phyloP scores from a whole-genome alignment of 2,113 vertebrate genomes.

The Spea bombifrons region DNA sequence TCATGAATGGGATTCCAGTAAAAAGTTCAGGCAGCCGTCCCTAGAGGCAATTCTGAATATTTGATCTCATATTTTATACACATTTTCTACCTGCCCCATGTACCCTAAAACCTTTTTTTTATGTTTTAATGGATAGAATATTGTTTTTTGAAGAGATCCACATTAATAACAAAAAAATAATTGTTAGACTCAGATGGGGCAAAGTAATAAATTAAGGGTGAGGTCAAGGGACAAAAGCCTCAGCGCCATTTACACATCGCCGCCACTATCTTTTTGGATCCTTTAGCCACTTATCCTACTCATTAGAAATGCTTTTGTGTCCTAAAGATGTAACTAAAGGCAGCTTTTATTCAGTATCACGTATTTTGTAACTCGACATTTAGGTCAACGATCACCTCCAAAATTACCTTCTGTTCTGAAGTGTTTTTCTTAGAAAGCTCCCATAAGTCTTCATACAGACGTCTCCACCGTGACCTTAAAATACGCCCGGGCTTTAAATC shows the following conservation, averaged over 20 bases:
- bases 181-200: not conserved
- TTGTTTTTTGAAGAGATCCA: too few species aligned
- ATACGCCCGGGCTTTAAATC: not conserved
- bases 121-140: too few species aligned
- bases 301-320: not conserved
- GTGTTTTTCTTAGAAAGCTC: not conserved
- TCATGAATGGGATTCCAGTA: too few species aligned
- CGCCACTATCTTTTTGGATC: too few species aligned
- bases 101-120: too few species aligned
- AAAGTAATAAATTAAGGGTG: not conserved
- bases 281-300: not conserved
- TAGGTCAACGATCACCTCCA: not conserved
- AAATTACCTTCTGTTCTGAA: conserved; percentile 1
- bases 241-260: not conserved
- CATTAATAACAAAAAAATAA: not conserved
- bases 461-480: not conserved
- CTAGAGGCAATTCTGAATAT: too few species aligned
- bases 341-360: not conserved
- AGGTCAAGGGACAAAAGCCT: not conserved
- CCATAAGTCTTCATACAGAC: not conserved
- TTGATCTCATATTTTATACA: too few species aligned
- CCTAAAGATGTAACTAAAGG: not conserved
- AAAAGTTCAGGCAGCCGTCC: too few species aligned
- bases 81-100: too few species aligned
- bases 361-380: not conserved